Evolutionary conservation across 1,140 invertebrate genomes (phyloP), one percentile per base, ranked within the genome.

Genomic region (Drosophila bifasciata): DNA sequence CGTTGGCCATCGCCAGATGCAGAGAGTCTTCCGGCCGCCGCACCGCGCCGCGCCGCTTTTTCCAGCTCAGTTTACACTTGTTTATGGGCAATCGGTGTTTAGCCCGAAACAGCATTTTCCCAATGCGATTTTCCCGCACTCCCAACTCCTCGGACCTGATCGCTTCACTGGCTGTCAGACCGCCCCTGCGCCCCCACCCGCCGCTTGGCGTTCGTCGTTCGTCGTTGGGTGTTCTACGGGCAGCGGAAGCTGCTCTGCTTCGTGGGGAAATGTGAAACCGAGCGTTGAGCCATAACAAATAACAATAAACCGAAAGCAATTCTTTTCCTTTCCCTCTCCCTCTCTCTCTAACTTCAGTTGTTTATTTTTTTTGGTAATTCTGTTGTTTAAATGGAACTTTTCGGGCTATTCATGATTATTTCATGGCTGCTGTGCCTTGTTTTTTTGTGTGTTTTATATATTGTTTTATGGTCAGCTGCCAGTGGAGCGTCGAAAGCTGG

Each of bases 51-150:
- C 19, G 19, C 81, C 58, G 68, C 64, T 72, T 84, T 84, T 79
- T 64, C 49, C 68, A 81, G 78, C 70, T 88, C 83, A 89, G 69
- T 89, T 88, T 88, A 83, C 83, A 88, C 67, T 75, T 88, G 83
- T 70, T 72, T 63, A 78, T 75, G 71, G 78, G 44, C 52, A 71
- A 63, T 77, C 69, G 40, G 21, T 19, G 43, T 69, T 88, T 79
- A 69, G 75, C 72, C 75, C 60, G 67, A 23, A 68, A 45, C 46
- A 68, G 44, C 11, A 78, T 79, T 88, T 88, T 69, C 55, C 59
- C 13, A 86, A 70, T 62, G 45, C 57, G 51, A 63, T 73, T 74
- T 73, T 49, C 59, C 59, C 32, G 32, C 32, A 36, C 32, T 36
- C 11, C 57, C 51, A 52, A 52, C 70, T 74, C 41, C 62, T 68